phyloP scores from a whole-genome alignment of 2,113 vertebrate genomes.

The Camarhynchus parvulus region DNA sequence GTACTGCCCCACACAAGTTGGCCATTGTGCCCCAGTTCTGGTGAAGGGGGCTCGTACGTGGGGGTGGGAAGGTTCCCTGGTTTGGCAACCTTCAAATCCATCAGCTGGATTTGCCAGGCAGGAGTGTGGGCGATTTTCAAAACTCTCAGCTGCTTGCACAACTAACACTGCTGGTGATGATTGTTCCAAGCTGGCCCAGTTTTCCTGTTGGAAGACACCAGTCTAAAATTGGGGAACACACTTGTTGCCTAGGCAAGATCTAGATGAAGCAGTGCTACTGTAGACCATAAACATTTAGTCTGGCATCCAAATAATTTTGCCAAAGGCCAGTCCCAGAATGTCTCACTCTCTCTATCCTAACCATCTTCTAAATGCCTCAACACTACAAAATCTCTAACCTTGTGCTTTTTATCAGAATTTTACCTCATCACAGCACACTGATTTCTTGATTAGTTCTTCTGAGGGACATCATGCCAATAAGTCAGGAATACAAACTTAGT shows the following conservation, averaged over 20 bases:
- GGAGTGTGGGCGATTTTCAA: neutral
- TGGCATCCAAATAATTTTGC: neutral
- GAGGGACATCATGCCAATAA: neutral
- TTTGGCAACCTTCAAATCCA: neutral
- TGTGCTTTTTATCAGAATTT: neutral
- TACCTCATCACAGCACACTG: neutral
- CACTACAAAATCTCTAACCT: neutral
- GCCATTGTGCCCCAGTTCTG: neutral
- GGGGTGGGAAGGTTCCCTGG: neutral
- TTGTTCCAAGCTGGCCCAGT: neutral
- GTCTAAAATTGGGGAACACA: neutral
- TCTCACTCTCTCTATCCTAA: neutral
- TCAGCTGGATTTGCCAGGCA: neutral
- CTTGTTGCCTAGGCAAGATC: neutral
- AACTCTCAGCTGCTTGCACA: neutral
- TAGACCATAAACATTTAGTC: neutral
- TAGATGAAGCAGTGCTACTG: neutral
- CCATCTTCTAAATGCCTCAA: neutral
- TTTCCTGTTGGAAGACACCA: neutral
- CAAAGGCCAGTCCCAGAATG: neutral
- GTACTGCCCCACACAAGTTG: neutral
- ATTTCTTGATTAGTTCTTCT: neutral
- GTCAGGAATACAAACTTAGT: neutral
- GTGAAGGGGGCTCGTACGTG: accelerated
- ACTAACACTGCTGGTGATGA: neutral